These are phyloP conservation scores for Caradrina kadenii DNA, from an alignment of 2,888 invertebrate genomes.

Conservation along the genomic window DNA sequence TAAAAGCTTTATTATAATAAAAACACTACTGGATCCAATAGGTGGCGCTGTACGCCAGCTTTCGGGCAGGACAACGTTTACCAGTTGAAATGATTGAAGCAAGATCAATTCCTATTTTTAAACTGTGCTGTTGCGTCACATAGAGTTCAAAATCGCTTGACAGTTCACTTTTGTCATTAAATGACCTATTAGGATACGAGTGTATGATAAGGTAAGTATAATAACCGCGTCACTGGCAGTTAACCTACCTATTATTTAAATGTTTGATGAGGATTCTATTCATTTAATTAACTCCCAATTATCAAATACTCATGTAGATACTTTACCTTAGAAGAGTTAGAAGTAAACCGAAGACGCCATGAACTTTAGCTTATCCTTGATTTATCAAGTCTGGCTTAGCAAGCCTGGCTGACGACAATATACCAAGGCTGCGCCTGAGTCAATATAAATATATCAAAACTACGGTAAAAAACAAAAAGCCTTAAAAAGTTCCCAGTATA, in stretches of 20 bases:
- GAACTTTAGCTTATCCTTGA: background rate
- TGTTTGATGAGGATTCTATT: background rate
- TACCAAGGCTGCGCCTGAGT: conserved; percentile 40
- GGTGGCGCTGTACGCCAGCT: too few relatives aligned
- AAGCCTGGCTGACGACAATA: conserved; percentile 25
- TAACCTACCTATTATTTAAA: background rate
- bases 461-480: conserved; percentile 58
- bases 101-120: too few relatives aligned
- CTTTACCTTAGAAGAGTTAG: too few relatives aligned
- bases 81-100: too few relatives aligned
- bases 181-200: background rate
- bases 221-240: background rate
- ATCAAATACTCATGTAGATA: background rate
- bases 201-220: background rate
- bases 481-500: conserved; percentile 58
- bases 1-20: too few relatives aligned
- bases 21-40: too few relatives aligned
- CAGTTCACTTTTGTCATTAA: background rate
- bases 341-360: background rate
- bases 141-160: background rate
- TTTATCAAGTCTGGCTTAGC: background rate
- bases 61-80: too few relatives aligned
- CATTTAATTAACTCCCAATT: background rate
- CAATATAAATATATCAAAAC: conserved; percentile 57
- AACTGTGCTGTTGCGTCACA: too few relatives aligned